Base-by-base conservation (phyloP, 1,140 invertebrate genomes). In the Drosophila sulfurigaster region DNA sequence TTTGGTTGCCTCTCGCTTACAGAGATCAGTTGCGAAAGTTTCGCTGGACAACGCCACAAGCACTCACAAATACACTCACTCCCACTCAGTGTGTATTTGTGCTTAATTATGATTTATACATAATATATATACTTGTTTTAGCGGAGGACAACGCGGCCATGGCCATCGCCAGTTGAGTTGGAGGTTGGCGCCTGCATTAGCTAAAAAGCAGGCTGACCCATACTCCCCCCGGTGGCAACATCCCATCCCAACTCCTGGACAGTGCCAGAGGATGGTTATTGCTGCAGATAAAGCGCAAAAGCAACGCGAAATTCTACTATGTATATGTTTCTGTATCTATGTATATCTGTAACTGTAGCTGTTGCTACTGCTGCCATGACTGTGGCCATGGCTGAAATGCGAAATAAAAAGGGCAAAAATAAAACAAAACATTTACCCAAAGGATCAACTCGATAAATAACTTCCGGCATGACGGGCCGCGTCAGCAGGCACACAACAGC, bases 401-500 rank as follows among this genome's bases (percentile, higher is more conserved):
- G 54, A 54, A 78, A 25, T 3, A 25, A 25, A 76, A 71, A 68
- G 76, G 41, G 43, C 48, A 78, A 63, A 65, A 75, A 78, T 76
- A 83, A 75, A 77, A 82, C 72, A 86, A 74, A 82, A 82, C 75
- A 83, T 81, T 87, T 91, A 91, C 87, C 87, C 82, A 91, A 88
- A 78, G 87, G 87, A 91, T 91, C 87, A 77, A 91, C 87, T 78
- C 87, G 81, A 79, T 88, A 91, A 82, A 91, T 87, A 79, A 91
- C 83, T 80, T 91, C 87, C 74, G 83, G 79, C 72, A 85, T 79
- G 74, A 85, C 87, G 65, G 83, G 79, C 68, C 76, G 76, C 63
- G 75, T 88, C 77, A 89, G 71, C 66, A 82, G 69, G 71, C 79
- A 80, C 43, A 83, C 66, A 78, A 77, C 71, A 70, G 78, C 67